These are phyloP conservation scores for Micropoecilia bifurca DNA, from an alignment of 2,797 vertebrate genomes.

Conservation along the genomic window DNA sequence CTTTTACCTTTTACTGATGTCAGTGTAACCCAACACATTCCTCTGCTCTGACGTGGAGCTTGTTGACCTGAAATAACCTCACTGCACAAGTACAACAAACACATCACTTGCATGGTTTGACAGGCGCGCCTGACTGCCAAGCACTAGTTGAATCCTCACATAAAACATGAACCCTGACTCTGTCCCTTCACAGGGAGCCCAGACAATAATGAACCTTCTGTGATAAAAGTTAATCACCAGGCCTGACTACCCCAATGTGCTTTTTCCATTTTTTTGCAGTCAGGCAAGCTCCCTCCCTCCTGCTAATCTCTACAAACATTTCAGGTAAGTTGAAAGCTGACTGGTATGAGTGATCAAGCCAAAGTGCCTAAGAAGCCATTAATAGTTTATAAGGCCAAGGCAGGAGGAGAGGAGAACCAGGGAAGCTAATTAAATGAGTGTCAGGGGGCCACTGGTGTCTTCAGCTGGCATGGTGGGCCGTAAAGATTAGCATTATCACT, in stretches of 20 bases:
- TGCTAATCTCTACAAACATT: constrained; percentile 72
- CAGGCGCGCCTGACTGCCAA: constrained; percentile 22
- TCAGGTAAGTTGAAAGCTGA: constrained; percentile 49
- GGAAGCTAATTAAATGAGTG: constrained; percentile 77
- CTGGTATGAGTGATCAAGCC: constrained; percentile 70
- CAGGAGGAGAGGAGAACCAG: constrained; percentile 56
- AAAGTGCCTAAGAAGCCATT: constrained; percentile 76
- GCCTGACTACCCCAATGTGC: constrained; percentile 9
- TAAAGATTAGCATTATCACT: constrained; percentile 82
- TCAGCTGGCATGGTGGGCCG: constrained; percentile 71
- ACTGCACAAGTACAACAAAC: constrained; percentile 32
- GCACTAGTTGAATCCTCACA: constrained; percentile 45
- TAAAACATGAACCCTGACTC: constrained; percentile 21
- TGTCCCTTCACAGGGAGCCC: constrained; percentile 23
- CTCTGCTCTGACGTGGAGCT: constrained; percentile 5
- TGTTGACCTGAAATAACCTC: constrained; percentile 35
- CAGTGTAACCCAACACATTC: constrained; percentile 15
- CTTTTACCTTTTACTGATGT: constrained; percentile 11
- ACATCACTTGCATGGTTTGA: constrained; percentile 29
- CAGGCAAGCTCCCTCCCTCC: constrained; percentile 30
- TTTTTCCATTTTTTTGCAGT: constrained; percentile 52
- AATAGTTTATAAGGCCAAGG: constrained; percentile 74
- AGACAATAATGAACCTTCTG: constrained; percentile 51
- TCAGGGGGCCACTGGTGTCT: constrained; percentile 70
- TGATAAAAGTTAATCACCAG: constrained; percentile 57